A percentile compares a stretch with the other conserved stretches of the same genome.
These are phyloP conservation scores for Platorchestia sp. DNA, from an alignment of 1,140 invertebrate species.

Conservation along the genomic window DNA sequence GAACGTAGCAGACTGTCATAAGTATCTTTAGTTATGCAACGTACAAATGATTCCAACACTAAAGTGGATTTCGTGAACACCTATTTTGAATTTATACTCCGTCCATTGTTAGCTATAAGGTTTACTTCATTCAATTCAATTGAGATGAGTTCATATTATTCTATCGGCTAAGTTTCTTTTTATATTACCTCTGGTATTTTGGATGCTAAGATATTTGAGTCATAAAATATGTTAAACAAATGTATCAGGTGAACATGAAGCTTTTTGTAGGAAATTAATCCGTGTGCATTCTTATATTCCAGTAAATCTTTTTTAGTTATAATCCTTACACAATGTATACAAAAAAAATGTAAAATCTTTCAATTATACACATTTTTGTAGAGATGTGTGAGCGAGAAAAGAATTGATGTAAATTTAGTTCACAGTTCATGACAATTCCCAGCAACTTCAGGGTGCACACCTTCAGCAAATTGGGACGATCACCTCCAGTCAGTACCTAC, in stretches of 20 bases:
- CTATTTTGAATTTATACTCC: background rate
- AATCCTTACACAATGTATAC: too few species aligned
- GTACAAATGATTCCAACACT: too few species aligned
- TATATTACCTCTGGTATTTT: background rate
- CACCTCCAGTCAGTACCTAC: background rate
- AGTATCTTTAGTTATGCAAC: too few species aligned
- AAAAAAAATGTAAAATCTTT: too few species aligned
- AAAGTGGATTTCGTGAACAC: background rate
- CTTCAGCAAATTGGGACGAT: background rate
- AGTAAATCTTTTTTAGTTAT: too few species aligned
- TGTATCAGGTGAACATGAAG: too few species aligned
- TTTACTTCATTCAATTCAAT: background rate
- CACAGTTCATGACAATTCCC: background rate
- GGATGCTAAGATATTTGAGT: background rate
- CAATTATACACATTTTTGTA: too few species aligned
- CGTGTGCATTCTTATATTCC: too few species aligned
- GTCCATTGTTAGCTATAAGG: background rate
- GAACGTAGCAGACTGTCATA: too few species aligned
- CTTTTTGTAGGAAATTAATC: too few species aligned
- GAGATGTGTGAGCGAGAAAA: background rate
- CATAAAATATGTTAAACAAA: too few species aligned
- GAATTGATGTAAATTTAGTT: background rate
- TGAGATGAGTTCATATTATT: background rate
- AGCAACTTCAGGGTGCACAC: background rate
- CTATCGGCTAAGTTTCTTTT: background rate